Evolutionary conservation across 2,888 invertebrate genomes (phyloP).

Genomic region (Coenonympha glycerion): DNA sequence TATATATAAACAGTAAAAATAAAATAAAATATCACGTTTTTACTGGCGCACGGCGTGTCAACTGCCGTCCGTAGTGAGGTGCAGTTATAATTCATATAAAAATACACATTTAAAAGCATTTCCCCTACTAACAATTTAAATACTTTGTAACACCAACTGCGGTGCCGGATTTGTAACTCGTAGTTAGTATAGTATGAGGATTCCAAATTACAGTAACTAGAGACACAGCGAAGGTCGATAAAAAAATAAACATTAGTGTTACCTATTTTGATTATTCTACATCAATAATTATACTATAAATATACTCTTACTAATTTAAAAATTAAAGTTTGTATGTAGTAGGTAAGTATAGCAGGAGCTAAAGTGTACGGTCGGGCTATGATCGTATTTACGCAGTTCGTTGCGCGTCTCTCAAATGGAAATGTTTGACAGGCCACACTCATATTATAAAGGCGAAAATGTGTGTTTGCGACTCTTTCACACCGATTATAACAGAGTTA

Average conservation of each 20-base stretch:
- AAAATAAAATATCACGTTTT: conserved; percentile 43
- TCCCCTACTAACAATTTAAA: conserved; percentile 26
- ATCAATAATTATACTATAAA: conserved; percentile 36
- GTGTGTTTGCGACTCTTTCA: too few species aligned
- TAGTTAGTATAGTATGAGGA: conserved; percentile 1
- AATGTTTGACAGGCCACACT: too few species aligned
- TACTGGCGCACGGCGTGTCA: conserved; percentile 28
- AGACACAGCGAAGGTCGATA: conserved; percentile 47
- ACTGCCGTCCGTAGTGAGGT: conserved; percentile 6
- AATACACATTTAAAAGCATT: conserved; percentile 37
- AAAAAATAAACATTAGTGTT: conserved; percentile 57
- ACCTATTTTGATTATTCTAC: conserved; percentile 27
- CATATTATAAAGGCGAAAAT: too few species aligned
- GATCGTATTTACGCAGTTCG: not conserved
- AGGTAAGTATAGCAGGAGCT: not conserved
- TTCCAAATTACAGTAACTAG: conserved; percentile 17
- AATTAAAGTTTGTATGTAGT: conserved; percentile 10
- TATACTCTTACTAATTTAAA: conserved; percentile 34
- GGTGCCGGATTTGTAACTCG: not conserved
- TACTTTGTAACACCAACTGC: conserved; percentile 18
- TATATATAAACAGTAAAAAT: conserved; percentile 39
- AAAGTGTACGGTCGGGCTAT: too few species aligned
- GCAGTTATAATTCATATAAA: conserved; percentile 35
- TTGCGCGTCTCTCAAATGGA: not conserved
- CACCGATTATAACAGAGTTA: too few species aligned